Conservation (phyloP, 2,797 vertebrate genomes). For the Petrocephalus sullivani region DNA sequence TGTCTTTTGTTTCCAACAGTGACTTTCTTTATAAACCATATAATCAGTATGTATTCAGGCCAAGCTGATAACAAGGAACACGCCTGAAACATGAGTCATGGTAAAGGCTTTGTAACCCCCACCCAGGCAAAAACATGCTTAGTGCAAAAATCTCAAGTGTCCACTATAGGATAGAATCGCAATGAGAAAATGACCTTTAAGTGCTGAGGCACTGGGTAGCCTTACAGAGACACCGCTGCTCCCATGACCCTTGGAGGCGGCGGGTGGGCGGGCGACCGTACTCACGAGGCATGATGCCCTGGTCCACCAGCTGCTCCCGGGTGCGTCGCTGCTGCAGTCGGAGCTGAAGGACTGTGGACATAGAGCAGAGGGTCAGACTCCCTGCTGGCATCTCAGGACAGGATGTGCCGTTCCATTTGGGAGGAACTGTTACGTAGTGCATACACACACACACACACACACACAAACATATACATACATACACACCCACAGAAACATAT, state of each 20-base stretch:
- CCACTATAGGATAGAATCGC: neutral
- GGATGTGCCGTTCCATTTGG: constrained; percentile 1
- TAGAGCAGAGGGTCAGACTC: neutral
- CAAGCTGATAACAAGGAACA: neutral
- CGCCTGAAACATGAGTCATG: neutral
- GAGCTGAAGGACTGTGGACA: constrained; percentile 84
- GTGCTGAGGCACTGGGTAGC: neutral
- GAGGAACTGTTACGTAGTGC: neutral
- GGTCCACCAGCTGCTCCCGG: constrained; percentile 92
- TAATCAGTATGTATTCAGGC: neutral
- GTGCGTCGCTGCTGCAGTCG: constrained; percentile 95
- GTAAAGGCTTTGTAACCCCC: neutral
- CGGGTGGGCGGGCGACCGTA: constrained; percentile 36
- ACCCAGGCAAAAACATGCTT: neutral
- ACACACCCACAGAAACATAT: neutral
- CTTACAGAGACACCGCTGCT: neutral
- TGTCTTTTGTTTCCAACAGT: neutral
- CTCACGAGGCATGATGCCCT: constrained; percentile 99
- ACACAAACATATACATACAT: neutral
- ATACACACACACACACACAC: neutral
- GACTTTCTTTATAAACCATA: neutral
- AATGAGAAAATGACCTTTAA: neutral
- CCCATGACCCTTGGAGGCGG: neutral
- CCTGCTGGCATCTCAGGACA: neutral
- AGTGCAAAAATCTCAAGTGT: neutral